Evolutionary conservation across 2,113 vertebrate species (phyloP), one percentile per base, ranked within the genome.

Genomic region (Petrocephalus microphthalmus): DNA sequence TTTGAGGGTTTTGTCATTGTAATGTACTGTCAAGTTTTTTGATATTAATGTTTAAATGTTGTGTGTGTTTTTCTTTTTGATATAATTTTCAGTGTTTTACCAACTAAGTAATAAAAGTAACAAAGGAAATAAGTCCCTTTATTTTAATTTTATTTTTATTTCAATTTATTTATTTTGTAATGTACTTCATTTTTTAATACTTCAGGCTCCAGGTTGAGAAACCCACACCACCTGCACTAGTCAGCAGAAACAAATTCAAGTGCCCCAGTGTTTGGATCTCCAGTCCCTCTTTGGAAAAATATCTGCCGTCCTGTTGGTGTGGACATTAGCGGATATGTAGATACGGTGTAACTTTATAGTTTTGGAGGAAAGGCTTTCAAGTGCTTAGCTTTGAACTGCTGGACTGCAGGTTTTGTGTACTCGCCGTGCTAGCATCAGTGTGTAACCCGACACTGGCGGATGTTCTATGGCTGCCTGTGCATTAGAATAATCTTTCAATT

Each of bases 291-390:
- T 53, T 74, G 71, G 51, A 85, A 83, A 88, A 33, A 85, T 42
- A 67, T 89, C 57, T 42, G 81, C 84, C 64, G 25, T 71, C 84
- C 84, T 20, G 49, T 64, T 47, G 60, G 42, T 51, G 57, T 42
- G 60, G 60, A 85, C 60, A 54, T 86, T 54, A 74, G 47, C 37
- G 82, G 83, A 74, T 89, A 89, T 89, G 83, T 56, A 86, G 88
- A 85, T 86, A 54, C 6, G 64, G 20, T 17, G 64, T 67, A 89
- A 89, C 74, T 78, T 86, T 86, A 89, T 53, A 53, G 57, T 85
- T 49, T 84, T 25, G 17, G 15, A 88, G 88, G 88, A 89, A 89
- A 78, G 29, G 29, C 67, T 89, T 87, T 89, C 47, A 89, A 47
- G 60, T 81, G 7, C 1, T 5, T 45, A n/a, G 6, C 88, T 86